phyloP scores from a whole-genome alignment of 2,888 invertebrate genomes.

The Dryocosmus kuriphilus region DNA sequence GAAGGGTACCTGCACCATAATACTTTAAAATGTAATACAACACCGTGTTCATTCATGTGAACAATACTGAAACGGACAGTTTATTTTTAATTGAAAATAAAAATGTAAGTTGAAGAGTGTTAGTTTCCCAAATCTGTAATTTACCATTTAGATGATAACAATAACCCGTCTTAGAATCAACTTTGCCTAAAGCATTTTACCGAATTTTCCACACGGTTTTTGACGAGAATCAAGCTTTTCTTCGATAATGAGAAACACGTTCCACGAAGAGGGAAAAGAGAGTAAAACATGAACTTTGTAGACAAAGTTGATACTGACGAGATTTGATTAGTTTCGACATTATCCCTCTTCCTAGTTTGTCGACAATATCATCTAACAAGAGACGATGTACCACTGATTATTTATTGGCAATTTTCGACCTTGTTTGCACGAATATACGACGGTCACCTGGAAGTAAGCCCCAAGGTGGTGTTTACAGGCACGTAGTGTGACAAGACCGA shows the following conservation, averaged over 20 bases:
- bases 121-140: background rate
- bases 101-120: background rate
- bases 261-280: background rate
- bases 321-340: conserved; percentile 22
- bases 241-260: background rate
- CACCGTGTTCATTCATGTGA: background rate
- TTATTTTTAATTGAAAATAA: background rate
- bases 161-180: too few relatives aligned
- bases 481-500: conserved; percentile 36
- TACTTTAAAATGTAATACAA: too few relatives aligned
- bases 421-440: conserved; percentile 33
- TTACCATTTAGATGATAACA: background rate
- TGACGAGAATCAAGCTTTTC: background rate
- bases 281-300: conserved; percentile 5
- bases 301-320: conserved; percentile 15
- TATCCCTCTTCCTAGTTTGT: conserved; percentile 19
- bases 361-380: conserved; percentile 13
- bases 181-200: too few relatives aligned
- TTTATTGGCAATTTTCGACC: conserved; percentile 28
- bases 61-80: background rate
- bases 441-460: conserved; percentile 40
- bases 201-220: background rate
- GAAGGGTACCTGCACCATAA: too few relatives aligned
- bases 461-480: conserved; percentile 26
- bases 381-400: conserved; percentile 24